These are phyloP conservation scores for Paratilapia polleni DNA, from an alignment of 2,113 vertebrate genomes.

Conservation along the genomic window DNA sequence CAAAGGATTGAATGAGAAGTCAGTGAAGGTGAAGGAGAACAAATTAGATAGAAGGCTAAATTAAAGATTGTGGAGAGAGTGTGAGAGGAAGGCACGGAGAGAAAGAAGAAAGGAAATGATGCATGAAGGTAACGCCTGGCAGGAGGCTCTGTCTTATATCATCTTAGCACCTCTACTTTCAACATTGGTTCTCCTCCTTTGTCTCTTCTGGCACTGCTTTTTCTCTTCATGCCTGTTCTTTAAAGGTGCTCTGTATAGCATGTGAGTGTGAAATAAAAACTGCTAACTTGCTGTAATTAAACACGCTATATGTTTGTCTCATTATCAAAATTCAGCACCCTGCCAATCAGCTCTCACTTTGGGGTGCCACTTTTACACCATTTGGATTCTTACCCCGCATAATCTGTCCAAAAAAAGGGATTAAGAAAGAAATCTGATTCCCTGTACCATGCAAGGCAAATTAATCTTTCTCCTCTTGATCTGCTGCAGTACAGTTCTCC, in stretches of 20 bases:
- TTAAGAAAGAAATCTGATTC: background rate
- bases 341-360: background rate
- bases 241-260: constrained; percentile 9
- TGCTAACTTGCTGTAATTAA: constrained; percentile 17
- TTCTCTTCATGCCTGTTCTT: constrained; percentile 5
- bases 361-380: background rate
- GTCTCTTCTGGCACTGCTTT: background rate
- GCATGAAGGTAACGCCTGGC: constrained; percentile 48
- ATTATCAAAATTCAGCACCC: background rate
- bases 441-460: background rate
- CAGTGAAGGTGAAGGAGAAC: constrained; percentile 47
- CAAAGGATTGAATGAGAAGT: constrained; percentile 39
- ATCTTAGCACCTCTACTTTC: constrained; percentile 2
- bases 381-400: background rate
- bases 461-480: background rate
- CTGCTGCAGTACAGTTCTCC: background rate
- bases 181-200: background rate
- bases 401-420: background rate
- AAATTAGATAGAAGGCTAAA: constrained; percentile 50
- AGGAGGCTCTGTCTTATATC: constrained; percentile 28
- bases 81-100: background rate
- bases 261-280: constrained; percentile 18
- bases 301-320: background rate
- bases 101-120: constrained; percentile 25
- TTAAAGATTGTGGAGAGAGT: constrained; percentile 39